Percentiles rank a stretch among this genome's conserved stretches.
These are phyloP conservation scores for Peromyscus nudipes DNA, from an alignment of 2,797 vertebrate species.

Conservation along the genomic window DNA sequence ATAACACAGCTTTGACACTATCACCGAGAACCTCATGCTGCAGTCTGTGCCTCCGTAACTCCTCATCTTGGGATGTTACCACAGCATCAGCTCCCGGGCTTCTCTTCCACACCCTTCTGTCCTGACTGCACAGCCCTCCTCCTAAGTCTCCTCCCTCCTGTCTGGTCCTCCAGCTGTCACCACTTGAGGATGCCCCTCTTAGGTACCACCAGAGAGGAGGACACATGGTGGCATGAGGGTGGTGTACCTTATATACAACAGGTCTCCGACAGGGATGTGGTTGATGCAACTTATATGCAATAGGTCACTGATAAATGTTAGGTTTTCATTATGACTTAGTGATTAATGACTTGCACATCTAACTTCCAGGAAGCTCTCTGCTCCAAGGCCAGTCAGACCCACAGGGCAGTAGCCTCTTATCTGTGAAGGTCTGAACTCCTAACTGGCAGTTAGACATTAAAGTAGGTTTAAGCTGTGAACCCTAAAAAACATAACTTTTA, in stretches of 20 bases:
- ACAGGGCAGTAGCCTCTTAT: not conserved
- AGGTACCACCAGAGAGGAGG: no score
- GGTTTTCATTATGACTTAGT: slow-evolving; percentile 39
- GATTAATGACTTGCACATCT: slow-evolving; percentile 30
- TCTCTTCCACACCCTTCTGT: not conserved
- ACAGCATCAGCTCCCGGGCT: not conserved
- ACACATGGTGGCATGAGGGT: not conserved
- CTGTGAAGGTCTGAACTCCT: not conserved
- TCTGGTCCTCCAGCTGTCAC: not conserved
- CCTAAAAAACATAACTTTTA: not conserved
- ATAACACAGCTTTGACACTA: not conserved
- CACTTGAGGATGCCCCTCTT: not conserved
- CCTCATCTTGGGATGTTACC: not conserved
- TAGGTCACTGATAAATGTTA: not conserved
- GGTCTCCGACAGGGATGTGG: not conserved
- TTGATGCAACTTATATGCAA: not conserved
- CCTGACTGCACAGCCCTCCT: not conserved
- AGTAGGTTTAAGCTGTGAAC: not conserved
- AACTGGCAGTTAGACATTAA: slow-evolving; percentile 14
- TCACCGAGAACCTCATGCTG: not conserved
- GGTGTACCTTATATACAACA: not conserved
- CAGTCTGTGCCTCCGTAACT: not conserved
- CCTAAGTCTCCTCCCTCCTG: not conserved
- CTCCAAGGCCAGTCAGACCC: not conserved
- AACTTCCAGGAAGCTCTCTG: slow-evolving; percentile 56